Evolutionary conservation across 2,888 invertebrate genomes (phyloP), one percentile per base, ranked within the genome.

Genomic region (Mesoligia furuncula): DNA sequence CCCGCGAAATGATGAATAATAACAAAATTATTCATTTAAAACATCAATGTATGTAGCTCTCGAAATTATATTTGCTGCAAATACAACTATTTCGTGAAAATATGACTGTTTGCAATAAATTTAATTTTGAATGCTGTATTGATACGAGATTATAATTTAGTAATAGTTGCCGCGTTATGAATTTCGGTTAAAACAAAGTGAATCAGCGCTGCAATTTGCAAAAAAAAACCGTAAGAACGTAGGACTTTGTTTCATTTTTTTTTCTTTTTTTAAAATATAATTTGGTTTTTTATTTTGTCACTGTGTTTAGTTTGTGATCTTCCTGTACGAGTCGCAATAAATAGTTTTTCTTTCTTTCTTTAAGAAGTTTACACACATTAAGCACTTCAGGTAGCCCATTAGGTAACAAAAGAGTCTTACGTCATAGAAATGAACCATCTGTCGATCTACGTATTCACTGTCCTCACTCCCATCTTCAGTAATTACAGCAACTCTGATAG

Each of bases 401-500:
- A 36, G 0, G 48, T 81, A 74, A 36, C 8, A 54, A 17, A 54
- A 11, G 15, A 36, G 59, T 31, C 20, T 71, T 67, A 84, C 57
- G 20, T 61, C 61, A 69, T 48, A 69, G 36, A 71, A 64, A 39
- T 62, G 4, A 45, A 24, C 51, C 31, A 13, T 83, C 85, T 76
- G 59, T 59, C 17, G 11, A 66, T 36, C 59, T 9, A 24, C 59
- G 15, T 73, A 78, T 68, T 85, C 84, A 65, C 24, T 78, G 77
- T 48, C 62, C 62, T 64, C 36, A 27, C 62, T 45, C 68, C 77
- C 62, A 64, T 83, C 76, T 72, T 36, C 84, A 11, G 73, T 87
- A 84, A 87, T 87, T 80, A 85, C 73, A 51, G 66, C 73, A 51
- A 77, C 77, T 27, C 77, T 85, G 83, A 82, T 85, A 72, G 82